Evolutionary conservation across 2,888 invertebrate genomes (phyloP), one percentile per base, ranked within the genome.

Genomic region (Pegoplata infirma): DNA sequence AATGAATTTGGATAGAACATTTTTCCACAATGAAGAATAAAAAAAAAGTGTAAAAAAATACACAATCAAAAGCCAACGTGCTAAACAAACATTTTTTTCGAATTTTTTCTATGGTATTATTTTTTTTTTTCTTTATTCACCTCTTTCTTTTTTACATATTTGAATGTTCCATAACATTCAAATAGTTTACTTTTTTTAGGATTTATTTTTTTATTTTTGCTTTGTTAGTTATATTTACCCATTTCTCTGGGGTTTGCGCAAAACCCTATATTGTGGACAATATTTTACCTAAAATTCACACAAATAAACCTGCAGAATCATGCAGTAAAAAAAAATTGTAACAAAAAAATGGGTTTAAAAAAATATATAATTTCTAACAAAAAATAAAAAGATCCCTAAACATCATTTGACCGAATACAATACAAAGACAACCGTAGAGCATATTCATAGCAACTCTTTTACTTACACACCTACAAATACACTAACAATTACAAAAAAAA

Each of bases 221-320:
- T 23, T 21, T 53, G 14, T 25, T 51, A n/a, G n/a, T 51, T 14
- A 21, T 49, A 12, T 49, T 21, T 32, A 32, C 3, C 64, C 23
- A 76, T 55, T 75, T 44, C 79, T 67, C 63, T 46, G 71, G 75
- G 79, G 79, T 71, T 74, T 74, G 74, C 74, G 69, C 64, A 67
- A 75, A 79, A 67, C 67, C 71, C 66, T 53, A 61, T 76, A 76
- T 81, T 78, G 72, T 76, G 72, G 61, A 81, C 69, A 78, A 78
- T 78, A 81, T 81, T 81, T 73, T 76, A 66, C 66, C 75, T 61
- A 59, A 66, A 81, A 67, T 59, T 78, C 46, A 81, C 72, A 81
- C 55, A 75, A 68, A 72, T 46, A 79, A 61, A 66, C 55, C 55
- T 40, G 49, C 47, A 69, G 8, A 64, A 77, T 46, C 53, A 63